Base-by-base conservation (phyloP, 2,113 vertebrate species). In the Dromaius novaehollandiae region DNA sequence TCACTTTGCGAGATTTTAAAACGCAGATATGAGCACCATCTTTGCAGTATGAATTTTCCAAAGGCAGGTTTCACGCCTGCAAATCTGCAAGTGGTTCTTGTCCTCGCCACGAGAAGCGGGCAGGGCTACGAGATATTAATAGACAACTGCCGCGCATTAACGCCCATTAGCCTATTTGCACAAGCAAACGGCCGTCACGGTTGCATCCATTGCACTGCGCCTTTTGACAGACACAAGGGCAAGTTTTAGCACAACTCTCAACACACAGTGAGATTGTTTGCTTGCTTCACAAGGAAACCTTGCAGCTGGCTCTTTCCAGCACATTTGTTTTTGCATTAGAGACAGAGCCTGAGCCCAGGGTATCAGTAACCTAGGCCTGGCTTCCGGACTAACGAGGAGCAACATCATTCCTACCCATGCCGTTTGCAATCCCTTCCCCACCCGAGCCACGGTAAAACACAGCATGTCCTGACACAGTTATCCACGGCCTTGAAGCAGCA, bases 21-120 rank as follows among this genome's bases (percentile, higher is more conserved):
- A 58, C 16, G 25, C 0, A 2, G 64, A 42, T 73, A 15, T 1
- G 0, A 2, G 63, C 44, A 30, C 38, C 0, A 0, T 32, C 24
- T 60, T 65, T 48, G 34, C 0, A 0, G n/a, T 4, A 8, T 0
- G 4, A 7, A 26, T 32, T 20, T 81, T 63, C 51, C 34, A 40
- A 24, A 77, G 69, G 73, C 88, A 70, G 53, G 53, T n/a, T 85
- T 48, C 66, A 26, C 85, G 20, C 13, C 71, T 46, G 50, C 40
- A 89, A n/a, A 61, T 36, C 51, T 30, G 7, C 55, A 30, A 13
- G 50, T 4, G 30, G 44, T 34, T 66, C 64, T 58, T 53, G 51
- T 6, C 73, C 40, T 40, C 22, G 3, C 22, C 20, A 6, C 11
- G 32, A 63, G 73, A 44, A 68, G n/a, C 53, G 44, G 32, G 42